Evolutionary conservation across 1,140 invertebrate species (phyloP).

Genomic region (Wiebesia pumilae): DNA sequence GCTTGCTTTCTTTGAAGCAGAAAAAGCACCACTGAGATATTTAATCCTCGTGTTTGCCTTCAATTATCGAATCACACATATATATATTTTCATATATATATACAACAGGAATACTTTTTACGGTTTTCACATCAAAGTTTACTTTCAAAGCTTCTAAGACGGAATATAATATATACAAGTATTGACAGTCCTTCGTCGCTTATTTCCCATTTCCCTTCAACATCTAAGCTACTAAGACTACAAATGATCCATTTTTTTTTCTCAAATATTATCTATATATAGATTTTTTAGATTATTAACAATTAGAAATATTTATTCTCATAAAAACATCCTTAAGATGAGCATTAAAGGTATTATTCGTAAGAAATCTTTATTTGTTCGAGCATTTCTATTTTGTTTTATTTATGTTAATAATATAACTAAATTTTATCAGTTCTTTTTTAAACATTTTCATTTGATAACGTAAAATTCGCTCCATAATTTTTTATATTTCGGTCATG

Average conservation of each 20-base stretch:
- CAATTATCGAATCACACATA: conserved; percentile 42
- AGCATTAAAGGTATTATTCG: not conserved
- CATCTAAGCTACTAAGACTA: not conserved
- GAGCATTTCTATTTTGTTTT: not conserved
- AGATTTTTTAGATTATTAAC: not conserved
- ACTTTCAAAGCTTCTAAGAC: not conserved
- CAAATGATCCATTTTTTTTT: not conserved
- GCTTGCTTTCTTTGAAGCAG: not conserved
- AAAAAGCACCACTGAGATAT: not conserved
- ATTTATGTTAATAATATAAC: not conserved
- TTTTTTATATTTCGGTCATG: no score
- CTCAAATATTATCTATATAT: not conserved
- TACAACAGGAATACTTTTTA: not conserved
- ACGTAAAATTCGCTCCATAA: no score
- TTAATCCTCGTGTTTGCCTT: conserved; percentile 35
- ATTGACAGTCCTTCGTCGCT: not conserved
- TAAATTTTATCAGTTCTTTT: not conserved
- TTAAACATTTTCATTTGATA: not conserved
- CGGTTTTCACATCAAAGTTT: not conserved
- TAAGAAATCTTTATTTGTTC: not conserved
- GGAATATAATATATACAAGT: not conserved
- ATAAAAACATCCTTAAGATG: not conserved
- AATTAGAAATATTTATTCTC: not conserved
- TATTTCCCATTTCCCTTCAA: not conserved
- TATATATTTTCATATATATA: not conserved